Percentiles rank a stretch among this genome's conserved stretches.
phyloP scores from a whole-genome alignment of 2,113 vertebrate genomes.

The Aleadryas rufinucha region DNA sequence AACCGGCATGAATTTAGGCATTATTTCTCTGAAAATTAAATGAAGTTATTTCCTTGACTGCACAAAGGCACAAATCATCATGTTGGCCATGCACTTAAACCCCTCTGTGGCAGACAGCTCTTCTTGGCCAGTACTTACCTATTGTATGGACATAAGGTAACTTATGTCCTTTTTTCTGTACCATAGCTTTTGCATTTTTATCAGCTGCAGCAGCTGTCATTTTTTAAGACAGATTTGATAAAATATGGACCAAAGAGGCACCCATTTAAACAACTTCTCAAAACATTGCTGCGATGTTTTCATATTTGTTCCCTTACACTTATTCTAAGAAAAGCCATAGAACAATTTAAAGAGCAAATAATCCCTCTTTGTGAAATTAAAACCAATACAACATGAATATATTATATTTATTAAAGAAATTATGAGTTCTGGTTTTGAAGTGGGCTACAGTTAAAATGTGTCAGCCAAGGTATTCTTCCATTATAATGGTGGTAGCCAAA shows the following conservation, averaged over 20 bases:
- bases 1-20: neutral
- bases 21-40: neutral
- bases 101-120: neutral
- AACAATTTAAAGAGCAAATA: neutral
- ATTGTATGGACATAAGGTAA: neutral
- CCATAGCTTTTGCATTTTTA: neutral
- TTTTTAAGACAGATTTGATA: neutral
- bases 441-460: neutral
- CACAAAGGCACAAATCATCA: neutral
- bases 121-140: neutral
- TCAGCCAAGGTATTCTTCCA: neutral
- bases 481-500: neutral
- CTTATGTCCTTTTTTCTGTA: neutral
- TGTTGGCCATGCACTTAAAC: neutral
- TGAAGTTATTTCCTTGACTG: neutral
- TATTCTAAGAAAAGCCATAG: neutral
- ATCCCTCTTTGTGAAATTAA: neutral
- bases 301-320: neutral
- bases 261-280: neutral
- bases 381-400: neutral
- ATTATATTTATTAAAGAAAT: neutral
- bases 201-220: neutral
- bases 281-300: neutral
- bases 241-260: neutral
- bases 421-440: neutral